Percentiles rank a stretch among this genome's conserved stretches.
These are phyloP conservation scores for Belgica antarctica DNA, from an alignment of 2,888 invertebrate genomes.

Conservation along the genomic window DNA sequence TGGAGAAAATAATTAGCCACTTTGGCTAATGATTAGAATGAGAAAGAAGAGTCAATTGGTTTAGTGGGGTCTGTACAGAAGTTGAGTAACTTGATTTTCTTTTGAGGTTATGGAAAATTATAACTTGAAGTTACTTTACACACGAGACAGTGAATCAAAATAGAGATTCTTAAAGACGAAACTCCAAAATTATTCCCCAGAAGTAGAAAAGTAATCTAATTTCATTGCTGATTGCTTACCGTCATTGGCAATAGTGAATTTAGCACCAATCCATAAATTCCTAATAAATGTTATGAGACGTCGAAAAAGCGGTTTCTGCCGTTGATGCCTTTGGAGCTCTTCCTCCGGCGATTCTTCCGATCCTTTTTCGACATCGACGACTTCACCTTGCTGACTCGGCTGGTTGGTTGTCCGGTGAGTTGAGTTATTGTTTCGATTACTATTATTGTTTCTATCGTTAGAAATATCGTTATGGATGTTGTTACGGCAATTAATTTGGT, in stretches of 20 bases:
- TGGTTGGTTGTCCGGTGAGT: constrained; percentile 2
- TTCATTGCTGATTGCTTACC: no score
- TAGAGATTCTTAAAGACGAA: no score
- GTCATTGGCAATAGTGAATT: constrained; percentile 38
- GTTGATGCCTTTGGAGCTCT: background rate
- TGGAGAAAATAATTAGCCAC: no score
- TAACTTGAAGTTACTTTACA: no score
- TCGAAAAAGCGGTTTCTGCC: constrained; percentile 32
- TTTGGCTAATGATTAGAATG: no score
- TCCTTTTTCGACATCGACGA: constrained; percentile 33
- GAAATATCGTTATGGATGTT: background rate
- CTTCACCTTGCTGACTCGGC: background rate
- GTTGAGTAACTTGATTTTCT: no score
- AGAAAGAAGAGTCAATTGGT: no score
- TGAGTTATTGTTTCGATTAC: constrained; percentile 15
- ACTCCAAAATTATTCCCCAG: no score
- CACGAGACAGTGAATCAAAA: no score
- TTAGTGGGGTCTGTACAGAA: no score
- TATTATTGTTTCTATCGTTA: constrained; percentile 24
- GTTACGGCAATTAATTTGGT: constrained; percentile 35
- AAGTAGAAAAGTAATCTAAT: no score
- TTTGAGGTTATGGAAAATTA: no score
- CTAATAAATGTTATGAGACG: constrained; percentile 32
- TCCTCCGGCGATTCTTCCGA: constrained; percentile 4
- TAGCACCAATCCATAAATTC: constrained; percentile 43